phyloP scores from a whole-genome alignment of 2,113 vertebrate genomes.

The Callipepla squamata region DNA sequence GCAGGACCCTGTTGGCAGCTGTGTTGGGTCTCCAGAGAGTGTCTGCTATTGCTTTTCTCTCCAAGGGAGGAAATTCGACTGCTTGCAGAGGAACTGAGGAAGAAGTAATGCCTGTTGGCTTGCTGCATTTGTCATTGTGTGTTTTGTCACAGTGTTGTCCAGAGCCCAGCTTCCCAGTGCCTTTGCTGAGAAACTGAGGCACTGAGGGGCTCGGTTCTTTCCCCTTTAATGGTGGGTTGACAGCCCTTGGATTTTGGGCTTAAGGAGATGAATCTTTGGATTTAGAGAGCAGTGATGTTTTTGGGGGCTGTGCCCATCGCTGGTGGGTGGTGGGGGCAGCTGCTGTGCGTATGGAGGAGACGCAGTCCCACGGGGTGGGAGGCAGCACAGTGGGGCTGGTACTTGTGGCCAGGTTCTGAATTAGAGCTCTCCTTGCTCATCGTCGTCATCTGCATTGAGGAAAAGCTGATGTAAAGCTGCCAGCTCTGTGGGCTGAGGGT shows the following conservation, averaged over 20 bases:
- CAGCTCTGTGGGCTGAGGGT: neutral
- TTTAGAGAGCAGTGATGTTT: fast-evolving
- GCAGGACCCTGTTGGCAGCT: neutral
- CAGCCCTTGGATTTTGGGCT: neutral
- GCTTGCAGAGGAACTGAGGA: neutral
- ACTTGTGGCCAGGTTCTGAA: neutral
- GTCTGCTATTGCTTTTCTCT: neutral
- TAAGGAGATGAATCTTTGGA: fast-evolving
- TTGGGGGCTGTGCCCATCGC: neutral
- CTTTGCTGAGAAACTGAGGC: neutral
- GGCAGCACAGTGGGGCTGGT: neutral
- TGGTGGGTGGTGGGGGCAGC: neutral
- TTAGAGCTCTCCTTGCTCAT: neutral
- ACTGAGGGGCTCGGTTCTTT: fast-evolving
- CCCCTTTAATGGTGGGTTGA: fast-evolving
- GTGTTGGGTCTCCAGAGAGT: neutral
- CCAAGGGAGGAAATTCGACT: neutral
- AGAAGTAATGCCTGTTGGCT: fast-evolving
- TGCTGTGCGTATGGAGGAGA: fast-evolving
- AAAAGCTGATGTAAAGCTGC: neutral
- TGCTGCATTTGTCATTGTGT: fast-evolving
- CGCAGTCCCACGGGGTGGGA: fast-evolving
- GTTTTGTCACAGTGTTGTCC: neutral
- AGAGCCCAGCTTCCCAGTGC: neutral
- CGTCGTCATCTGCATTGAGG: neutral